Evolutionary conservation across 2,797 vertebrate species (phyloP).

Genomic region (Brachyalestes nurse): DNA sequence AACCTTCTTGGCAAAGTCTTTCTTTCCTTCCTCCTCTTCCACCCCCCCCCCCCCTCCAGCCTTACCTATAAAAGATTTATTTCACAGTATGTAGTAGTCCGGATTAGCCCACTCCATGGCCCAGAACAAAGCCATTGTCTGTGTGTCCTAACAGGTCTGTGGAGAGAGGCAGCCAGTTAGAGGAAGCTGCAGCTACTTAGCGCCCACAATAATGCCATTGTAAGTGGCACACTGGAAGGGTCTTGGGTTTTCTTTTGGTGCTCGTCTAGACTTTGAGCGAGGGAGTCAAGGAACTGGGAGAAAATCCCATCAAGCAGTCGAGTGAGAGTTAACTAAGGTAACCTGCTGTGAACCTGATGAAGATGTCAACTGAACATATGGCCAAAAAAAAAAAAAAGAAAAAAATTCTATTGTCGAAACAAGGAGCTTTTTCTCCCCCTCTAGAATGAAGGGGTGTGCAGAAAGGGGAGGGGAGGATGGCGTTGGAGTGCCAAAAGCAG

Average conservation of each 20-base stretch:
- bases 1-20: constrained; percentile 84
- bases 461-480: constrained; percentile 67
- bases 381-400: constrained; percentile 84
- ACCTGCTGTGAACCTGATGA: constrained; percentile 98
- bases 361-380: constrained; percentile 97
- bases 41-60: neutral
- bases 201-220: constrained; percentile 89
- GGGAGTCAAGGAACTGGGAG: constrained; percentile 81
- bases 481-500: constrained; percentile 81
- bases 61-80: constrained; percentile 81
- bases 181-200: constrained; percentile 91
- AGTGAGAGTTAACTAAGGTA: constrained; percentile 97
- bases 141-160: constrained; percentile 81
- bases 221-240: constrained; percentile 81
- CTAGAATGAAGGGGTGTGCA: constrained; percentile 64
- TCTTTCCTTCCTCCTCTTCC: constrained; percentile 67
- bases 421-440: constrained; percentile 76
- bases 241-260: constrained; percentile 72
- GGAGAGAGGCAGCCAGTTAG: constrained; percentile 81
- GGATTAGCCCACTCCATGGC: constrained; percentile 87
- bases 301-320: constrained; percentile 98
- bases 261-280: constrained; percentile 90
- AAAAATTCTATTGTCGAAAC: constrained; percentile 91
- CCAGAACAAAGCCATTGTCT: constrained; percentile 90
- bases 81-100: constrained; percentile 84